phyloP scores from a whole-genome alignment of 2,888 invertebrate genomes.

The Eilema sororculum region DNA sequence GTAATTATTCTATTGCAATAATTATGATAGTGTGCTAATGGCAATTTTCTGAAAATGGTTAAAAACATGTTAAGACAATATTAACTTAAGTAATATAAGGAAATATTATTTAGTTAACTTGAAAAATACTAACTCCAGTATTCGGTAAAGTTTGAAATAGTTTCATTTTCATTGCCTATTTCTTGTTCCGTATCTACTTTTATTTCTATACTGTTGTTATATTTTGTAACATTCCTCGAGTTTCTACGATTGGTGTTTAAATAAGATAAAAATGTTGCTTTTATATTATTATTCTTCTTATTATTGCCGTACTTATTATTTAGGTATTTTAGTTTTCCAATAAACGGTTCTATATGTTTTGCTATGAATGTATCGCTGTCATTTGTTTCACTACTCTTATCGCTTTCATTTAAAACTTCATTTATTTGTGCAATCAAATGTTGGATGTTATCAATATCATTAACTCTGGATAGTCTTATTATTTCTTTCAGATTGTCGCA shows the following conservation, averaged over 20 bases:
- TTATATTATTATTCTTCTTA: conserved; percentile 47
- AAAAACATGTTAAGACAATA: not conserved
- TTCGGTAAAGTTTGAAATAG: conserved; percentile 54
- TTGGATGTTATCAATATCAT: conserved; percentile 55
- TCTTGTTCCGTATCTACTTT: conserved; percentile 14
- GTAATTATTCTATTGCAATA: too few species aligned
- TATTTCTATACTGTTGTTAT: not conserved
- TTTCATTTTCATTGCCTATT: conserved; percentile 31
- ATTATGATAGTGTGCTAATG: too few species aligned
- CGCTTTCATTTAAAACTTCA: conserved; percentile 62
- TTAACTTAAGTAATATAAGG: not conserved
- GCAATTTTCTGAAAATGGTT: not conserved
- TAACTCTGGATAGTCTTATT: conserved; percentile 55
- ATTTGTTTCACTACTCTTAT: conserved; percentile 41
- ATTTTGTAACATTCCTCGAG: conserved; percentile 13
- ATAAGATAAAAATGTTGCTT: conserved; percentile 48
- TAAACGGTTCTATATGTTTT: conserved; percentile 54
- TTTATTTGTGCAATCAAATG: conserved; percentile 63
- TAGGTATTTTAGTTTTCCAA: conserved; percentile 55
- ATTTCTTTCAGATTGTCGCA: conserved; percentile 62
- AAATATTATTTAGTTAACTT: not conserved
- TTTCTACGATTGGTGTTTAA: conserved; percentile 27
- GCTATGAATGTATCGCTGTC: conserved; percentile 47
- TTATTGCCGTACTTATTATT: conserved; percentile 53
- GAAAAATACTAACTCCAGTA: conserved; percentile 67